A percentile compares a stretch with the other conserved stretches of the same genome.
These are phyloP conservation scores for Clarias platycephalus DNA, from an alignment of 2,797 vertebrate genomes.

Conservation along the genomic window DNA sequence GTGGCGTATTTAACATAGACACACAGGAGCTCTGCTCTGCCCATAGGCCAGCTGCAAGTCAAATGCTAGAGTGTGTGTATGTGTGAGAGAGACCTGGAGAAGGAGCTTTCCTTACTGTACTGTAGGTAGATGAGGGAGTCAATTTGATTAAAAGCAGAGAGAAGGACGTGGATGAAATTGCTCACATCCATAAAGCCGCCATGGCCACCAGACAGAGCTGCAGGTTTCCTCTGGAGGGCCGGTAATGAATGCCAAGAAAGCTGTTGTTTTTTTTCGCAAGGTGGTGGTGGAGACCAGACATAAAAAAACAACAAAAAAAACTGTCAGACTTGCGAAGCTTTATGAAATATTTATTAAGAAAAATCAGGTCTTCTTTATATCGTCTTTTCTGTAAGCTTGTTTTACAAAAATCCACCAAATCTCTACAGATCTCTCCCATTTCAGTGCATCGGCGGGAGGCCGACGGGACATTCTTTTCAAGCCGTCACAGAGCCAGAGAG, in stretches of 20 bases:
- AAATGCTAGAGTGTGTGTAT: constrained; percentile 36
- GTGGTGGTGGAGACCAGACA: constrained; percentile 57
- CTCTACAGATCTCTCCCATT: constrained; percentile 43
- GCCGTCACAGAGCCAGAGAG: constrained; percentile 29
- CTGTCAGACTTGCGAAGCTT: constrained; percentile 60
- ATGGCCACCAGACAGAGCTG: constrained; percentile 56
- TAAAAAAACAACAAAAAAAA: constrained; percentile 38
- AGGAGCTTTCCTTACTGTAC: constrained; percentile 25
- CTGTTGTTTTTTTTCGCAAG: constrained; percentile 66
- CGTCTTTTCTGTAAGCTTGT: not conserved
- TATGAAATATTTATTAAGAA: constrained; percentile 71
- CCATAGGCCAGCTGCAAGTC: constrained; percentile 44
- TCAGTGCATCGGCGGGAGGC: constrained; percentile 31
- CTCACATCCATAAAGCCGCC: constrained; percentile 55
- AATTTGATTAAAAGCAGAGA: constrained; percentile 57
- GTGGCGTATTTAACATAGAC: constrained; percentile 68
- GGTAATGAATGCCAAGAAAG: constrained; percentile 65
- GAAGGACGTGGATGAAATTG: constrained; percentile 56
- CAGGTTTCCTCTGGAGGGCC: constrained; percentile 56
- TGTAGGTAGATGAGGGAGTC: constrained; percentile 53
- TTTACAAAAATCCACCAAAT: constrained; percentile 44
- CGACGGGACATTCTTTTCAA: constrained; percentile 45
- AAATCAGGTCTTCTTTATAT: constrained; percentile 46
- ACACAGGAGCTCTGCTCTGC: constrained; percentile 45
- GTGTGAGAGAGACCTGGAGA: constrained; percentile 14